These are phyloP conservation scores for Axea sp. DNA, from an alignment of 2,888 invertebrate genomes.

Conservation along the genomic window DNA sequence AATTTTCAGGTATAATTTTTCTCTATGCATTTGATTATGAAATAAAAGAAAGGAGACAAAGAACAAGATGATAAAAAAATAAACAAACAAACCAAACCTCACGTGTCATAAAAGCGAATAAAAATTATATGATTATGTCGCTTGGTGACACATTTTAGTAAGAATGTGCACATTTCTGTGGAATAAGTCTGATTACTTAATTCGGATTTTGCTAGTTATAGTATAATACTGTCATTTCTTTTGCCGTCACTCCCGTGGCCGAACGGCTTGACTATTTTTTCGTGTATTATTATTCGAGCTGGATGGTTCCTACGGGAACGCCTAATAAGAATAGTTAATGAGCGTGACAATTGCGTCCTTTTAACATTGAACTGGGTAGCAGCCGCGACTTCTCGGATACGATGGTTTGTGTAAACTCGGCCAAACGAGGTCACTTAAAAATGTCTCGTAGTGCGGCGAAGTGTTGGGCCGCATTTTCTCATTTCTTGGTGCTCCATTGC, in stretches of 20 bases:
- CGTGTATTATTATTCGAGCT: conserved; percentile 24
- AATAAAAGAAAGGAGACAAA: no score
- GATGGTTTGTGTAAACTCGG: conserved; percentile 15
- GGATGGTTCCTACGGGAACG: conserved; percentile 35
- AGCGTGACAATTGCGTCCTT: conserved; percentile 23
- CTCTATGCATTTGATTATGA: no score
- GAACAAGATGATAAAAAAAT: no score
- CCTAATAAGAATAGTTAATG: conserved; percentile 30
- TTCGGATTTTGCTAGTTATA: conserved; percentile 28
- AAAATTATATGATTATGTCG: conserved; percentile 23
- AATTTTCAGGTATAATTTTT: no score
- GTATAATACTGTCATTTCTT: no score
- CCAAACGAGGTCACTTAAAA: conserved; percentile 24
- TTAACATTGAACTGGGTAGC: not conserved
- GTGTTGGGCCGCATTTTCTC: conserved; percentile 29
- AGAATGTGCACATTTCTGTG: conserved; percentile 33
- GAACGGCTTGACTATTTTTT: no score
- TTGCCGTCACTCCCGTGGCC: no score
- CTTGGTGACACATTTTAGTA: conserved; percentile 24
- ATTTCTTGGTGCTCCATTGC: conserved; percentile 33
- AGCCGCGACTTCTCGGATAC: not conserved
- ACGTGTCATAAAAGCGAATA: conserved; percentile 12
- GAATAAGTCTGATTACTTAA: conserved; percentile 32
- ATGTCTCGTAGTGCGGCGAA: conserved; percentile 8
- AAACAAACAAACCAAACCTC: no score